Evolutionary conservation across 2,888 invertebrate genomes (phyloP), one percentile per base, ranked within the genome.

Genomic region (Yponomeuta malinellus): DNA sequence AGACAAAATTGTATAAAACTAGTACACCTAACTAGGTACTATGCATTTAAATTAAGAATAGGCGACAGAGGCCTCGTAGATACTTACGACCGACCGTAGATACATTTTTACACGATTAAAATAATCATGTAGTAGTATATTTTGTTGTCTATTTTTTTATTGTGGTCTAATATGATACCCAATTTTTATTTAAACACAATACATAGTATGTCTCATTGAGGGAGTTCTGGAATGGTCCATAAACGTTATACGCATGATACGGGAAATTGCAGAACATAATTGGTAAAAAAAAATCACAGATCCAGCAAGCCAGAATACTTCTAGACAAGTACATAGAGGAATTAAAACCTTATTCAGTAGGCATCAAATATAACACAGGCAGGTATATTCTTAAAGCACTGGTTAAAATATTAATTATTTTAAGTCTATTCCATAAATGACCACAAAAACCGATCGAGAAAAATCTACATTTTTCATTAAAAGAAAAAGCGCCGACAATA

Each of bases 201-300:
- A 43, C 43, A 43, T 43, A 43, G 43, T 43, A 43, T n/a, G 29
- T 48, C 31, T 69, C 43, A 37, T 63, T 68, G 29, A n/a, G 69
- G 63, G 63, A 63, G 68, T 63, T 79, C 80, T 88, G 88, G 88
- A 88, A 88, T 88, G 88, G 83, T 84, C 78, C 78, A 79, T 78
- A 74, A 33, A 69, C 52, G 23, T 68, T 68, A 69, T 29, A 69
- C 29, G 31, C 31, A 69, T 52, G 52, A 68, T 68, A 37, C 68
- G 33, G 68, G 9, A 48, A 67, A 68, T 67, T 52, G 52, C 9
- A 29, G 29, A 69, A n/a, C 31, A 31, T 69, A 23, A 48, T 10
- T 37, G 15, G 1, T n/a, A 31, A 33, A 67, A 66, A 66, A 29
- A 68, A 69, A 69, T 69, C 52, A 69, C 68, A 69, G 68, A 10